phyloP scores from a whole-genome alignment of 2,797 vertebrate genomes.

The Thaleichthys pacificus region DNA sequence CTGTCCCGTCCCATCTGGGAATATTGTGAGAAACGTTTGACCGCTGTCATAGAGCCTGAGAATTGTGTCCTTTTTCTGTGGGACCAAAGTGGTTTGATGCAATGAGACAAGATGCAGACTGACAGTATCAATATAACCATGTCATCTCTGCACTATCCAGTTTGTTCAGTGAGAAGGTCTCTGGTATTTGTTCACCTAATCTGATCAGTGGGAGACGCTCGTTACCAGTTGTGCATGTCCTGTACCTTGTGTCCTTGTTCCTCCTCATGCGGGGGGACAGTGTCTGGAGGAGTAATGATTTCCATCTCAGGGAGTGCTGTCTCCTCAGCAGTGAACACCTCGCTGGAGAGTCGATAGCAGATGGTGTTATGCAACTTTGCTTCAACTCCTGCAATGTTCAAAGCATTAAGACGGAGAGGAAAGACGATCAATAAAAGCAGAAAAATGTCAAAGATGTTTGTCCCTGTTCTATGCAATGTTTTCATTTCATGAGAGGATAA shows the following conservation, averaged over 20 bases:
- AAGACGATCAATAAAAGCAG: slow-evolving; percentile 19
- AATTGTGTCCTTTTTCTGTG: slow-evolving; percentile 11
- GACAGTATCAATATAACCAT: no score
- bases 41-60: slow-evolving; percentile 11
- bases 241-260: slow-evolving; percentile 28
- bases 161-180: not conserved
- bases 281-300: slow-evolving; percentile 27
- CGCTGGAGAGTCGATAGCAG: slow-evolving; percentile 18
- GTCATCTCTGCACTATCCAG: no score
- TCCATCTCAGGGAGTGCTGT: slow-evolving; percentile 15
- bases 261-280: slow-evolving; percentile 5
- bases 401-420: slow-evolving; percentile 32
- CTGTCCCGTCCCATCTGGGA: slow-evolving; percentile 26
- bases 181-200: not conserved
- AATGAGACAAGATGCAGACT: no score
- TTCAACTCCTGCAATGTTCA: slow-evolving; percentile 36
- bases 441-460: slow-evolving; percentile 26
- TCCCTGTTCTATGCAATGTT: not conserved
- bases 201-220: not conserved
- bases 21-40: slow-evolving; percentile 19
- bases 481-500: not conserved
- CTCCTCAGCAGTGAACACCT: not conserved
- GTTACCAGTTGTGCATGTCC: slow-evolving; percentile 3
- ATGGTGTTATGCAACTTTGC: slow-evolving; percentile 2
- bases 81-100: not conserved